Evolutionary conservation across 2,888 invertebrate genomes (phyloP).

Genomic region (Carabus problematicus): DNA sequence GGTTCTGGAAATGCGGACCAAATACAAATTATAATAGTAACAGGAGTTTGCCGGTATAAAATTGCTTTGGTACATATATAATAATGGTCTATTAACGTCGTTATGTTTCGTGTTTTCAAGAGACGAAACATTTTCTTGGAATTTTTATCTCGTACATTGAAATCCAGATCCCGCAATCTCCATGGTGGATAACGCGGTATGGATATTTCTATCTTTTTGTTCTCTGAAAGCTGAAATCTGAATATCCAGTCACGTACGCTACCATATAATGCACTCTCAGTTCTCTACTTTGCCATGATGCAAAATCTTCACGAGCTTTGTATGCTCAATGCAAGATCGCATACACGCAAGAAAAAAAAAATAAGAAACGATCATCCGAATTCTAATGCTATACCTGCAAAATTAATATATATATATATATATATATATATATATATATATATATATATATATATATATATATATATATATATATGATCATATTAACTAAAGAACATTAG

Average conservation of each 20-base stretch:
- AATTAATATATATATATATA: too few relatives aligned
- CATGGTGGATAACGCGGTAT: conserved; percentile 16
- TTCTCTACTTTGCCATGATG: conserved; percentile 10
- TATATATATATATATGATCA: too few relatives aligned
- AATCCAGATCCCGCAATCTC: conserved; percentile 15
- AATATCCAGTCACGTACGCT: conserved; percentile 32
- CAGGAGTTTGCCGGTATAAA: neutral
- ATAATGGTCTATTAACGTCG: neutral
- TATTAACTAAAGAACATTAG: too few relatives aligned
- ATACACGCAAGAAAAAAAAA: too few relatives aligned
- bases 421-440: too few relatives aligned
- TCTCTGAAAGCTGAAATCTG: conserved; percentile 21
- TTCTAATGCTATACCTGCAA: too few relatives aligned
- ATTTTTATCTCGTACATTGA: conserved; percentile 14
- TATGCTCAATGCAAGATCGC: too few relatives aligned
- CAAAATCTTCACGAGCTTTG: neutral
- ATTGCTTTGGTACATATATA: neutral
- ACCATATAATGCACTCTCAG: conserved; percentile 27
- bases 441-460: too few relatives aligned
- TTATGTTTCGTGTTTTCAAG: neutral
- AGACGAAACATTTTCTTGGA: neutral
- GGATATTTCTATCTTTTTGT: conserved; percentile 19
- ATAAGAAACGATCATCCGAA: too few relatives aligned
- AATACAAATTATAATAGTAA: too few relatives aligned
- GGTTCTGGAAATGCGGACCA: too few relatives aligned